Percentiles rank a stretch among this genome's conserved stretches.
These are phyloP conservation scores for Drosophila leontia DNA, from an alignment of 1,140 invertebrate species.

Conservation along the genomic window DNA sequence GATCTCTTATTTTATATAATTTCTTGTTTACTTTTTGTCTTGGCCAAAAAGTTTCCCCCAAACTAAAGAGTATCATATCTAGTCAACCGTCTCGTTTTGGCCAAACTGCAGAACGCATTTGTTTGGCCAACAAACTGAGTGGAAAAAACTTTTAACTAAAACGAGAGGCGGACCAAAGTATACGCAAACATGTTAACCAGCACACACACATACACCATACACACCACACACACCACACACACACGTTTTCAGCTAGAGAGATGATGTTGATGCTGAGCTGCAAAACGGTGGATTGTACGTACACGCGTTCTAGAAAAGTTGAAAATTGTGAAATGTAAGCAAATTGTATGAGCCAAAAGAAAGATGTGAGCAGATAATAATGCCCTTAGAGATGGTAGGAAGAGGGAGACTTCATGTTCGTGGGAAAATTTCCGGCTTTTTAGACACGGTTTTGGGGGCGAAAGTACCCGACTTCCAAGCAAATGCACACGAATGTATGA, in stretches of 20 bases:
- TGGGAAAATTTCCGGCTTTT: slow-evolving; percentile 62
- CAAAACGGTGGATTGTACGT: slow-evolving; percentile 30
- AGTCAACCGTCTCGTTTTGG: slow-evolving; percentile 19
- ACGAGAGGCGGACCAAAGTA: slow-evolving; percentile 20
- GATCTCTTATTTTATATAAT: not conserved
- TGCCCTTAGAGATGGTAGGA: not conserved
- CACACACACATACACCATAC: not conserved
- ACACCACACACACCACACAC: not conserved
- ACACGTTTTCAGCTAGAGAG: not conserved
- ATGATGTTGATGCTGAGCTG: slow-evolving; percentile 6
- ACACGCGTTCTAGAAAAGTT: slow-evolving; percentile 25
- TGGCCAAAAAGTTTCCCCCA: not conserved
- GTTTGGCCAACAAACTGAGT: slow-evolving; percentile 53
- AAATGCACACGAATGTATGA: slow-evolving; percentile 77
- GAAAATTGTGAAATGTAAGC: slow-evolving; percentile 73
- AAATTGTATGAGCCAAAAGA: slow-evolving; percentile 47
- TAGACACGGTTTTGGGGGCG: slow-evolving; percentile 17
- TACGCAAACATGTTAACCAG: slow-evolving; percentile 29
- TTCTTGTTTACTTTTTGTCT: not conserved
- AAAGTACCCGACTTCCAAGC: slow-evolving; percentile 58
- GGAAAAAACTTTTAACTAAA: slow-evolving; percentile 62
- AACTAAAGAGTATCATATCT: slow-evolving; percentile 16
- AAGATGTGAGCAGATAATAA: slow-evolving; percentile 30
- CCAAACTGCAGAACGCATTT: slow-evolving; percentile 45
- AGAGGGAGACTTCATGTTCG: slow-evolving; percentile 5